phyloP scores from a whole-genome alignment of 2,113 vertebrate genomes.

The Eclectus roratus region DNA sequence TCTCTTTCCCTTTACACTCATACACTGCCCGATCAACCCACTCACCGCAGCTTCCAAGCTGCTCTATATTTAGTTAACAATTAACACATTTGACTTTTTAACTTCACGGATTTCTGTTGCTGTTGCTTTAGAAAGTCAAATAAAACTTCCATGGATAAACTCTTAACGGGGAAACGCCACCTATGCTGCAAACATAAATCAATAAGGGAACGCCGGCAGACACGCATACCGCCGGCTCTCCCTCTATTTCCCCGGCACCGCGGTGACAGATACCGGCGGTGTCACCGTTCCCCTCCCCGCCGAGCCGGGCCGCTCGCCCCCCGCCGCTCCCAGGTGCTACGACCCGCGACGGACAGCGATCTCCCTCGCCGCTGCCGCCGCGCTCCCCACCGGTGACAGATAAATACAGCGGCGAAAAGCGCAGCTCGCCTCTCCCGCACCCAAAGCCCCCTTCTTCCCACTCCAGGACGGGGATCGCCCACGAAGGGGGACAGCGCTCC shows the following conservation, averaged over 20 bases:
- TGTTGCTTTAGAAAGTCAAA: conserved; percentile 6
- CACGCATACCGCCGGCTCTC: background rate
- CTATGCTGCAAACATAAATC: background rate
- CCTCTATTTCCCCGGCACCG: background rate
- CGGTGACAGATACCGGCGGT: background rate
- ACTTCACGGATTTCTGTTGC: background rate
- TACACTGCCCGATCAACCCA: background rate
- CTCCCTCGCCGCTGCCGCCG: background rate
- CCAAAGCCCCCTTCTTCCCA: background rate
- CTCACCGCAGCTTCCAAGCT: background rate
- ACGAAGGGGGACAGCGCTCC: too few relatives aligned
- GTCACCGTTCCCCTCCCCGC: background rate
- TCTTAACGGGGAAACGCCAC: conserved; percentile 5
- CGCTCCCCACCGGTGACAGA: background rate
- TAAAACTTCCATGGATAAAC: conserved; percentile 25
- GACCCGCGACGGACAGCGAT: background rate
- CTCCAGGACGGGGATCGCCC: too few relatives aligned
- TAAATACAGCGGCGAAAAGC: background rate
- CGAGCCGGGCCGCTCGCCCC: background rate
- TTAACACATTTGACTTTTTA: conserved; percentile 25
- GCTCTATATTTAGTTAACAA: conserved; percentile 39
- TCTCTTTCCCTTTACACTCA: background rate
- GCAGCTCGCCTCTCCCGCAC: background rate
- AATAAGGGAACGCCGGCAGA: background rate
- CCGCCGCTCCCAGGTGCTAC: background rate